phyloP scores from a whole-genome alignment of 2,797 vertebrate species.

The Lateolabrax maculatus region DNA sequence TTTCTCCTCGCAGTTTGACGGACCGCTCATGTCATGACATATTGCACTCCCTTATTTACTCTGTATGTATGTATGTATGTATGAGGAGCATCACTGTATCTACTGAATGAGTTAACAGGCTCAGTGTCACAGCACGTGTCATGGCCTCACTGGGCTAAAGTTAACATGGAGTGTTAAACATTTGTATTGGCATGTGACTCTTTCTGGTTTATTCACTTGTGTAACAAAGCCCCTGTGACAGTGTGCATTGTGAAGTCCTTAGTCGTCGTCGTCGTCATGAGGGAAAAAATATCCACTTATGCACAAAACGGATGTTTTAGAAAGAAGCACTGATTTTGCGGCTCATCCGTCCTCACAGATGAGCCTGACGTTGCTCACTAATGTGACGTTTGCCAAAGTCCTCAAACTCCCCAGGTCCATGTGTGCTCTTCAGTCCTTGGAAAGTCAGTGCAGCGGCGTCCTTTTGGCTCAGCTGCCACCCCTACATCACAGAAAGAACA shows the following conservation, averaged over 20 bases:
- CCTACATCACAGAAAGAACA: conserved; percentile 58
- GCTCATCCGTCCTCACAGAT: neutral
- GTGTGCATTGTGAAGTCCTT: neutral
- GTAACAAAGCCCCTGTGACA: no score
- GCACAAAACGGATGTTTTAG: no score
- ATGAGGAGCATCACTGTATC: conserved; percentile 6
- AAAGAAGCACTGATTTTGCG: no score
- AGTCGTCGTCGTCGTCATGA: neutral
- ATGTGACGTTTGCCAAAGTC: neutral
- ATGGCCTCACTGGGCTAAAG: conserved; percentile 3
- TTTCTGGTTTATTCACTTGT: neutral
- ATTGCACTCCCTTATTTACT: neutral
- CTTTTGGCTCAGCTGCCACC: conserved; percentile 47
- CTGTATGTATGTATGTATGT: no score
- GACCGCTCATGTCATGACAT: neutral
- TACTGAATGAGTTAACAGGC: conserved; percentile 59
- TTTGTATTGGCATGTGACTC: neutral
- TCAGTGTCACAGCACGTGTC: conserved; percentile 51
- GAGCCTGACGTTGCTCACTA: neutral
- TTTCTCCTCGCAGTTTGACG: neutral
- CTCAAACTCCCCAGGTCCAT: neutral
- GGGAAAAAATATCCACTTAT: neutral
- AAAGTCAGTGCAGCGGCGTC: conserved; percentile 34
- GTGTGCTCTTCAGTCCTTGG: conserved; percentile 5
- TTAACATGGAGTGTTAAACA: neutral